phyloP scores from a whole-genome alignment of 2,888 invertebrate species.

The Cataglyphis livida region DNA sequence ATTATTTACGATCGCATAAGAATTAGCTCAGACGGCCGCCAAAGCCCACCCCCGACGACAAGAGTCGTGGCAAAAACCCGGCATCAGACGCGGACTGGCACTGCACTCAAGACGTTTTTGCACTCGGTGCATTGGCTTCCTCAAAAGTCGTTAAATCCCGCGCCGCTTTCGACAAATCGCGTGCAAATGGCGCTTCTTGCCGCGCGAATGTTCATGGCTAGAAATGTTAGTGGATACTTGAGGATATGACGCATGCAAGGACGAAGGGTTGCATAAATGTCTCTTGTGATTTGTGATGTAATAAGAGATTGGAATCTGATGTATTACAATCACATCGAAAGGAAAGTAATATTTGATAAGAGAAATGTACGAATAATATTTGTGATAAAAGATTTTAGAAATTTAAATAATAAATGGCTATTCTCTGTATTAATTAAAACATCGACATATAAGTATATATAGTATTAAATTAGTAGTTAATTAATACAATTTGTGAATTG shows the following conservation, averaged over 20 bases:
- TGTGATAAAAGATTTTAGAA: not conserved
- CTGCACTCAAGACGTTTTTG: constrained; percentile 66
- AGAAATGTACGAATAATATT: not conserved
- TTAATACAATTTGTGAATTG: not conserved
- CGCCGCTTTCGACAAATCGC: constrained; percentile 68
- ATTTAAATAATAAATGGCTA: not conserved
- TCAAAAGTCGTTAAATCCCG: constrained; percentile 77
- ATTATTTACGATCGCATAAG: constrained; percentile 84
- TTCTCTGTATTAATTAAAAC: not conserved
- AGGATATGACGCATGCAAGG: not conserved
- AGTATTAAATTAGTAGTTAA: not conserved
- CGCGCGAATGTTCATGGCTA: constrained; percentile 12
- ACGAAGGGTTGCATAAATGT: not conserved
- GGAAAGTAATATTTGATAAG: not conserved
- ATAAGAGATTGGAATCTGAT: not conserved
- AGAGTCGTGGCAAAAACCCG: constrained; percentile 67
- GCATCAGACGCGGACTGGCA: constrained; percentile 62
- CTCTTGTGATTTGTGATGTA: constrained; percentile 5
- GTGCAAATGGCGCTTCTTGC: constrained; percentile 73
- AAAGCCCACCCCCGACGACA: constrained; percentile 57
- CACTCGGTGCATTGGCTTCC: constrained; percentile 65
- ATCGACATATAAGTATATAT: not conserved
- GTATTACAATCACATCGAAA: not conserved
- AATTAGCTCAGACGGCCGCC: constrained; percentile 80
- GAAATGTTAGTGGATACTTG: constrained; percentile 28